phyloP scores from a whole-genome alignment of 2,888 invertebrate species.

The Drosophila leonis region DNA sequence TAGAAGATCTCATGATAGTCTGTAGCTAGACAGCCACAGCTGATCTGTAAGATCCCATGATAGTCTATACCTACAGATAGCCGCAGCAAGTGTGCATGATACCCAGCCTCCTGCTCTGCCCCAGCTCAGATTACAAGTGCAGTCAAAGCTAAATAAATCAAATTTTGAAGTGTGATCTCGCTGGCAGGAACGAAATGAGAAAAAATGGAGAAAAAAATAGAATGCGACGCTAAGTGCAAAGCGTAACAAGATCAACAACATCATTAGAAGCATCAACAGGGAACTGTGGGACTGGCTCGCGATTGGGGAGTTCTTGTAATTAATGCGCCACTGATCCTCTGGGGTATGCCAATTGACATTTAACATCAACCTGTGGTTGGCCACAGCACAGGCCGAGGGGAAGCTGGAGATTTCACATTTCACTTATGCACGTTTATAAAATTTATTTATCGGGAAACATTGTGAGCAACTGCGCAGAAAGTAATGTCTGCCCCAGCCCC shows the following conservation, averaged over 20 bases:
- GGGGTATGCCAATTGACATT: conserved; percentile 81
- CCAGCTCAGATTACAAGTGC: conserved; percentile 70
- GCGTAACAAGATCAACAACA: conserved; percentile 76
- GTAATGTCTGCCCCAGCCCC: conserved; percentile 15
- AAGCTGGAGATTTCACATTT: conserved; percentile 12
- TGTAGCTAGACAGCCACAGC: not conserved
- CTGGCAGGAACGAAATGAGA: conserved; percentile 2
- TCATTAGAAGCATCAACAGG: conserved; percentile 65
- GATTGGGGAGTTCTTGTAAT: conserved; percentile 52
- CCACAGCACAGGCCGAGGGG: conserved; percentile 14
- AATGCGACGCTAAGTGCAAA: conserved; percentile 68
- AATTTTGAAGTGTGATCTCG: conserved; percentile 53
- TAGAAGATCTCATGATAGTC: not conserved
- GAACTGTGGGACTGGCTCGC: conserved; percentile 13
- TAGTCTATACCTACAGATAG: not conserved
- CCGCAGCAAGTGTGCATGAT: conserved; percentile 26
- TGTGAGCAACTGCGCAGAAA: conserved; percentile 65
- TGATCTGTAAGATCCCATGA: not conserved
- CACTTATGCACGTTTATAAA: conserved; percentile 18
- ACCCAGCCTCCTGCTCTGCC: not conserved
- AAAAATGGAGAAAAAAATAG: conserved; percentile 12
- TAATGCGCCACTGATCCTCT: conserved; percentile 74
- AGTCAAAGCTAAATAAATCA: conserved; percentile 75
- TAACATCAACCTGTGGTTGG: conserved; percentile 80
- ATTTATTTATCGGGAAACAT: conserved; percentile 47